A percentile compares a stretch with the other conserved stretches of the same genome.
These are phyloP conservation scores for Eudyptes chrysolophus DNA, from an alignment of 2,113 vertebrate genomes.

Conservation along the genomic window DNA sequence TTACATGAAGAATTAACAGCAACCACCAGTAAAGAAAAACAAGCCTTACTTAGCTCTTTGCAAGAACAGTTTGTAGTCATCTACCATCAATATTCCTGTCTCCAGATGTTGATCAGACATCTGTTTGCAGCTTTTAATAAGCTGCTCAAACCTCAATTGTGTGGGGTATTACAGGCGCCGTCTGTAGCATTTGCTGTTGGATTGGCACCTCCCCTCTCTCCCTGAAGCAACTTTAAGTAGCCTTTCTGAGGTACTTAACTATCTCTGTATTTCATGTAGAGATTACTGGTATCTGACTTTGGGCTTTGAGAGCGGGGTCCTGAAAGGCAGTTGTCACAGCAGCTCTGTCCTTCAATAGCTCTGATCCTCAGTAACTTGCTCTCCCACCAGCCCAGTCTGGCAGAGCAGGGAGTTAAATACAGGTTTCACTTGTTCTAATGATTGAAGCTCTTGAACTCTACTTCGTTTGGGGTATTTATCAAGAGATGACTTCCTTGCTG, in stretches of 20 bases:
- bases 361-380: neutral
- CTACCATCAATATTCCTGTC: neutral
- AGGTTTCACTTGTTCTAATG: neutral
- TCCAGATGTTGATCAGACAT: neutral
- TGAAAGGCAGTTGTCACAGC: neutral
- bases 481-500: neutral
- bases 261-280: neutral
- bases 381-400: neutral
- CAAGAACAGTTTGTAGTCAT: neutral
- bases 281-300: neutral
- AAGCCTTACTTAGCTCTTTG: neutral
- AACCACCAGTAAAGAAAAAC: neutral
- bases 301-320: neutral
- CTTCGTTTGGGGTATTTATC: neutral
- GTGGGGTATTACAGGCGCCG: neutral
- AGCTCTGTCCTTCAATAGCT: neutral
- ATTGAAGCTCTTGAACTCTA: neutral
- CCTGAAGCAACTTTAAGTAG: neutral
- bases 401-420: neutral
- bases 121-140: neutral
- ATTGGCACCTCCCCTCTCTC: neutral
- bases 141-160: neutral
- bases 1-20: neutral
- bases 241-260: neutral
- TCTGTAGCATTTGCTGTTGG: neutral